Evolutionary conservation across 2,888 invertebrate genomes (phyloP).

Genomic region (Eristalis pertinax): DNA sequence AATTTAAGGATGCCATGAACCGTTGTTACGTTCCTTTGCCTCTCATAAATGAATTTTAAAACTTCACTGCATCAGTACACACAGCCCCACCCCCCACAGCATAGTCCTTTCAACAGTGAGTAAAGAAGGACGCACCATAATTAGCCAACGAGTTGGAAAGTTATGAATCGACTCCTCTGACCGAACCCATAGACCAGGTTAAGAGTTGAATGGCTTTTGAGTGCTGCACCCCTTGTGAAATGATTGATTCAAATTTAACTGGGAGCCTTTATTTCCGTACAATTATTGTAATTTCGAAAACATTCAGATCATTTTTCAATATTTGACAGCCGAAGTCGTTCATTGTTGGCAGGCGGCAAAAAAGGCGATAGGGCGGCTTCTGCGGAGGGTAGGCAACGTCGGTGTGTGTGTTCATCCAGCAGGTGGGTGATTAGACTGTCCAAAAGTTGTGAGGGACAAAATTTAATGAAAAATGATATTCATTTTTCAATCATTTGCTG

Average conservation of each 20-base stretch:
- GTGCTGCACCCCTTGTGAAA: conserved; percentile 6
- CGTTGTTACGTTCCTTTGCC: conserved; percentile 30
- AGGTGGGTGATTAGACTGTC: conserved; percentile 70
- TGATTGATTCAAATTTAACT: conserved; percentile 72
- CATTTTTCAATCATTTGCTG: conserved; percentile 70
- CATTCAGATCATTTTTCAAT: conserved; percentile 73
- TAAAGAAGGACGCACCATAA: conserved; percentile 52
- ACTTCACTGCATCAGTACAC: conserved; percentile 45
- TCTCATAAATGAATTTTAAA: conserved; percentile 71
- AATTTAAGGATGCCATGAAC: conserved; percentile 63
- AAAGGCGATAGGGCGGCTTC: conserved; percentile 1
- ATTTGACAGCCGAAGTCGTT: conserved; percentile 73
- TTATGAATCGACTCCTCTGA: conserved; percentile 68
- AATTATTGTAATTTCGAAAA: conserved; percentile 71
- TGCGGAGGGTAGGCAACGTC: conserved; percentile 3
- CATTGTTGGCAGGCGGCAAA: background rate
- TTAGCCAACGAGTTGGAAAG: conserved; percentile 72
- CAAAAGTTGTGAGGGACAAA: conserved; percentile 11
- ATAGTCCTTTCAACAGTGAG: conserved; percentile 14
- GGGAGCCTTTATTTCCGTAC: conserved; percentile 69
- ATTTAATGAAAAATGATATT: conserved; percentile 71
- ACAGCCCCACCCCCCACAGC: background rate
- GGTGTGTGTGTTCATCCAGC: conserved; percentile 49
- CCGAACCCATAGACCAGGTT: conserved; percentile 21
- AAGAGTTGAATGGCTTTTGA: conserved; percentile 6